These are phyloP conservation scores for Montipora capitata DNA, from an alignment of 92 coral and sea anemone species.

Conservation along the genomic window DNA sequence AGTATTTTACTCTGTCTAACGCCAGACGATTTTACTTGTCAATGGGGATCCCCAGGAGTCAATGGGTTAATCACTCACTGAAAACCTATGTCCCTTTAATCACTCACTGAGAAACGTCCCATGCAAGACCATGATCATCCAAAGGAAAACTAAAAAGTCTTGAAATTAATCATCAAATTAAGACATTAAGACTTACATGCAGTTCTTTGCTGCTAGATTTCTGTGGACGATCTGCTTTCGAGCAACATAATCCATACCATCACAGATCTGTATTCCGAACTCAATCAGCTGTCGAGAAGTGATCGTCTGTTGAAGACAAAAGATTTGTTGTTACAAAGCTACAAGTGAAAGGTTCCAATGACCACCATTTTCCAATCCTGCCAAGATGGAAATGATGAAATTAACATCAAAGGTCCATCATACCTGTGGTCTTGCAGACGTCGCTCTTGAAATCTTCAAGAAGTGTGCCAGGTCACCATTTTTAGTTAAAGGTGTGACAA, in stretches of 20 bases:
- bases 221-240: conserved; percentile 70
- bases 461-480: conserved; percentile 68
- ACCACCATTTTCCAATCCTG: not conserved
- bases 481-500: conserved; percentile 61
- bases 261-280: conserved; percentile 75
- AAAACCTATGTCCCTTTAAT: no score
- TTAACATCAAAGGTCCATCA: not conserved
- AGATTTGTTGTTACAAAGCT: not conserved
- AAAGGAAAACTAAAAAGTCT: no score
- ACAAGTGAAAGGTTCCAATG: not conserved
- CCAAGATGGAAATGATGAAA: no score
- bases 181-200: conserved; percentile 77
- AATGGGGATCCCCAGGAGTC: no score
- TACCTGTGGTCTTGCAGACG: conserved; percentile 64
- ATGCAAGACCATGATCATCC: not conserved
- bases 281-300: conserved; percentile 60
- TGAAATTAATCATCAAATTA: not conserved
- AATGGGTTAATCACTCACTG: no score
- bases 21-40: no score
- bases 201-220: conserved; percentile 72
- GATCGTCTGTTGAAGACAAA: conserved; percentile 14
- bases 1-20: no score
- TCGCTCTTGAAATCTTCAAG: conserved; percentile 64
- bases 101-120: no score
- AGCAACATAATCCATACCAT: conserved; percentile 81